Conservation (phyloP, 1,140 invertebrate genomes). For the Venturia canescens region DNA sequence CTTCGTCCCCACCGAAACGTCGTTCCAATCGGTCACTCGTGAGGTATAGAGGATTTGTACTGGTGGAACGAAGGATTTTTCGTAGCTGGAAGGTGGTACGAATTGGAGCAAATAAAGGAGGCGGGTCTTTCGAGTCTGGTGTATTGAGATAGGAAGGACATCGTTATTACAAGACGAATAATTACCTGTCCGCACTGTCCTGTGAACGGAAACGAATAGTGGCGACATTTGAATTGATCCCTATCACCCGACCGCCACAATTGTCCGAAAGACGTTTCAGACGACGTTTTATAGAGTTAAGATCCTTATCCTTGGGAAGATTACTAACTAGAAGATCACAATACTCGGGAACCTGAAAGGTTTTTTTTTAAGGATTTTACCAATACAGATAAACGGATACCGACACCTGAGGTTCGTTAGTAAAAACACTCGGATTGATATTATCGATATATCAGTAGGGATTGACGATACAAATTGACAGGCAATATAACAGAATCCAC, state of each 20-base stretch:
- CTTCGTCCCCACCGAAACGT: conserved; percentile 56
- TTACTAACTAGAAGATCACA: conserved; percentile 77
- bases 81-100: conserved; percentile 8
- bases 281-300: conserved; percentile 77
- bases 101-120: background rate
- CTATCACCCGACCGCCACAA: conserved; percentile 87
- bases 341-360: conserved; percentile 68
- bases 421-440: background rate
- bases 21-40: background rate
- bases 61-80: conserved; percentile 20
- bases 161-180: background rate
- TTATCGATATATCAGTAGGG: background rate
- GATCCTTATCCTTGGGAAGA: conserved; percentile 75
- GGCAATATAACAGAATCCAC: background rate
- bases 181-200: conserved; percentile 85
- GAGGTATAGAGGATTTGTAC: background rate
- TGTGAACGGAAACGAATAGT: conserved; percentile 84
- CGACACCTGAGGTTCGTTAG: conserved; percentile 12
- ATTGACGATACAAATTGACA: conserved; percentile 25
- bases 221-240: conserved; percentile 81
- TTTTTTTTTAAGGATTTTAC: conserved; percentile 49
- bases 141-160: no score
- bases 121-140: conserved; percentile 30
- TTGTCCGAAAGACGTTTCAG: conserved; percentile 86
- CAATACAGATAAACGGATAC: conserved; percentile 13